A percentile compares a stretch with the other conserved stretches of the same genome.
Conservation (phyloP, 2,113 vertebrate species). For the Otis tarda region DNA sequence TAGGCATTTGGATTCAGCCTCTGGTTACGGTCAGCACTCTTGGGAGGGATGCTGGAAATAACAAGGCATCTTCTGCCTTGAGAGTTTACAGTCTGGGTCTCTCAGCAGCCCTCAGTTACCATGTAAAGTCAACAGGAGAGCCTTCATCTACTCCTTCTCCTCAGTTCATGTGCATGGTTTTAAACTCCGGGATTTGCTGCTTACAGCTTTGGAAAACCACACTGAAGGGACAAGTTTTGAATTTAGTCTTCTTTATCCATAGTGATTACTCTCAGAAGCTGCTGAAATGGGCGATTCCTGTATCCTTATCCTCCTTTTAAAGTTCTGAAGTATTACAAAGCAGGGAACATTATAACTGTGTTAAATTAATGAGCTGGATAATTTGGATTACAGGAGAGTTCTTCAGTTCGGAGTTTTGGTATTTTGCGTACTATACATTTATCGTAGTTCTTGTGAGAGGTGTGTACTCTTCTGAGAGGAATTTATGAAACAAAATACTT, state of each 20-base stretch:
- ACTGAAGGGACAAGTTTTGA: fast-evolving
- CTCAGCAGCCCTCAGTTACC: neutral
- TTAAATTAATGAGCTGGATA: neutral
- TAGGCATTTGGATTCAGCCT: neutral
- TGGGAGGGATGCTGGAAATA: neutral
- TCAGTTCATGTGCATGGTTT: neutral
- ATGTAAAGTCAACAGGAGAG: neutral
- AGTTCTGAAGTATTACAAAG: neutral
- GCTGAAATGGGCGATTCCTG: neutral
- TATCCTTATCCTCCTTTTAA: neutral
- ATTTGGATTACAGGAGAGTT: neutral
- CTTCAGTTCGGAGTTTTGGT: neutral
- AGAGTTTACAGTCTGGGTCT: neutral
- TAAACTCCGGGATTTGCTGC: neutral
- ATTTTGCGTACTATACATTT: neutral
- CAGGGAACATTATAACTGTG: neutral
- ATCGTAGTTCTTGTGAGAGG: neutral
- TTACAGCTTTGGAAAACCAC: neutral
- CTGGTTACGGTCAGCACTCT: neutral
- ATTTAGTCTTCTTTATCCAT: neutral
- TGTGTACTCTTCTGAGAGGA: neutral
- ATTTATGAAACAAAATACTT: neutral
- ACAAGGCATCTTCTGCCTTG: neutral
- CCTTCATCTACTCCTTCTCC: neutral
- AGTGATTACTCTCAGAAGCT: neutral